phyloP scores from a whole-genome alignment of 2,888 invertebrate genomes.

The Pollenia angustigena region DNA sequence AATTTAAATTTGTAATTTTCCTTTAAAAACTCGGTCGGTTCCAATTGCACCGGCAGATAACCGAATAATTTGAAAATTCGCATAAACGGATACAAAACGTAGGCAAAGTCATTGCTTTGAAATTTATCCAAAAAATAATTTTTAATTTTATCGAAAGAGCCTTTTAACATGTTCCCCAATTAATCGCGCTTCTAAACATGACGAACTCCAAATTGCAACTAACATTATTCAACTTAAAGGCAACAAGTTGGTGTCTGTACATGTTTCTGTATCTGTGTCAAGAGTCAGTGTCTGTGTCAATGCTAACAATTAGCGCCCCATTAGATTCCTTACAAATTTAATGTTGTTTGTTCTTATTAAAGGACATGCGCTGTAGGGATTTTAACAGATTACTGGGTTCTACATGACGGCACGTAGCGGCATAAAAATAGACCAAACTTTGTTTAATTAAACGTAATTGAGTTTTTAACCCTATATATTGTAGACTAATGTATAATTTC shows the following conservation, averaged over 20 bases:
- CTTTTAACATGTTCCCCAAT: constrained; percentile 13
- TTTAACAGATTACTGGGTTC: constrained; percentile 52
- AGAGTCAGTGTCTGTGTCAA: neutral
- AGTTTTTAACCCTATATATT: constrained; percentile 12
- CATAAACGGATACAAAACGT: constrained; percentile 77
- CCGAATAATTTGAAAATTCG: constrained; percentile 77
- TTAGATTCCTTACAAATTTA: constrained; percentile 20
- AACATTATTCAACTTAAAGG: neutral
- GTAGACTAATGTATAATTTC: neutral
- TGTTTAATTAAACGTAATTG: constrained; percentile 24
- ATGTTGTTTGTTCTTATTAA: constrained; percentile 17
- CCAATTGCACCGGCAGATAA: constrained; percentile 76
- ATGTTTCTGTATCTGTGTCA: neutral
- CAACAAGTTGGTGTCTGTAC: neutral
- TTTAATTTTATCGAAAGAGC: constrained; percentile 22
- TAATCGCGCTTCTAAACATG: constrained; percentile 6
- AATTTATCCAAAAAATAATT: constrained; percentile 66
- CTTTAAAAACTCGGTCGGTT: constrained; percentile 56
- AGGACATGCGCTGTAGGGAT: constrained; percentile 61
- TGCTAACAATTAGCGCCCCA: constrained; percentile 42
- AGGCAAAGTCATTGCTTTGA: constrained; percentile 72
- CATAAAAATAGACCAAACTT: constrained; percentile 1
- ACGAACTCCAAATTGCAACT: constrained; percentile 37
- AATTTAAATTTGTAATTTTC: constrained; percentile 66
- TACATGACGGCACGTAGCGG: neutral